These are phyloP conservation scores for Gnatocerus cornutus DNA, from an alignment of 2,888 invertebrate species.

Conservation along the genomic window DNA sequence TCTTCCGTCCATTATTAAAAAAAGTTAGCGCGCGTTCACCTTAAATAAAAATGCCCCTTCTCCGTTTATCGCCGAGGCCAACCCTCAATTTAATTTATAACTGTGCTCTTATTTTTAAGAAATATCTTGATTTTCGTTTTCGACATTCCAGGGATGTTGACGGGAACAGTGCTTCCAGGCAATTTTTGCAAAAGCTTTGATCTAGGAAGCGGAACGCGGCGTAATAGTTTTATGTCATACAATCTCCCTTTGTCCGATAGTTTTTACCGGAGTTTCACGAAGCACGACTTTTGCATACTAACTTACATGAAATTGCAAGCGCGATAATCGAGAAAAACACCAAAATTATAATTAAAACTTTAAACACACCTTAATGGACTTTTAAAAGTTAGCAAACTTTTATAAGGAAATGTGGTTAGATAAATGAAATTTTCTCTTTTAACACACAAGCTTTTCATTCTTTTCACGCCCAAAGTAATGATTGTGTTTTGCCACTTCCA, in stretches of 20 bases:
- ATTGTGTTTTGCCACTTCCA: neutral
- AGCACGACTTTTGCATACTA: slow-evolving; percentile 1
- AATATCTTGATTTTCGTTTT: slow-evolving; percentile 7
- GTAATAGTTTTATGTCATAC: slow-evolving; percentile 13
- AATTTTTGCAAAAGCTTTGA: slow-evolving; percentile 14
- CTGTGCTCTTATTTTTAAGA: slow-evolving; percentile 25
- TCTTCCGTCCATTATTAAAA: slow-evolving; percentile 67
- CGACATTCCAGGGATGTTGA: neutral
- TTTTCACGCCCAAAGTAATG: too few relatives aligned
- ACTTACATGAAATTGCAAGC: slow-evolving; percentile 3
- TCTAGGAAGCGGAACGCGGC: slow-evolving; percentile 7
- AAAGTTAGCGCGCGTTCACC: slow-evolving; percentile 62
- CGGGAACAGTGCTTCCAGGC: neutral
- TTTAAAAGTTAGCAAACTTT: slow-evolving; percentile 17
- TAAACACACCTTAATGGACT: slow-evolving; percentile 30
- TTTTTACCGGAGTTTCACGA: neutral
- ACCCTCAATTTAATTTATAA: slow-evolving; percentile 39
- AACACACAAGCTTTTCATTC: too few relatives aligned
- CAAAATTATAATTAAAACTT: slow-evolving; percentile 28
- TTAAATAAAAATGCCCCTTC: slow-evolving; percentile 58
- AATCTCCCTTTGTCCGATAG: slow-evolving; percentile 1
- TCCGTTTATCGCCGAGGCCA: slow-evolving; percentile 24
- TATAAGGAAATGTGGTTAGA: slow-evolving; percentile 23
- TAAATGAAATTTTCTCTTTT: slow-evolving; percentile 16
- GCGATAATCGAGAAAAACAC: slow-evolving; percentile 4